These are phyloP conservation scores for Dynastes tityus DNA, from an alignment of 2,888 invertebrate genomes.

Conservation along the genomic window DNA sequence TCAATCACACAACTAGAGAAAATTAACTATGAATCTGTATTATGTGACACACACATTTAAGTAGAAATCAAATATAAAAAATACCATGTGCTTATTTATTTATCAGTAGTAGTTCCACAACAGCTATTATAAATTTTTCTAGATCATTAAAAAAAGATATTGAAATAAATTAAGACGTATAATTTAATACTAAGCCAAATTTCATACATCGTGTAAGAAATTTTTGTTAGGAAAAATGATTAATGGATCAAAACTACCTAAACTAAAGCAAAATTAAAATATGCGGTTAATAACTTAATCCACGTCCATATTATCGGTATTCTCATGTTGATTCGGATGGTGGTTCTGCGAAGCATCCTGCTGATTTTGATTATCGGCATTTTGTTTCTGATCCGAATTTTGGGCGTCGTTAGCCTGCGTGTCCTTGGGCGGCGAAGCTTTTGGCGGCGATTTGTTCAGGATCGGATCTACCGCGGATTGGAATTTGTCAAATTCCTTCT, in stretches of 20 bases:
- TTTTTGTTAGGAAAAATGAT: conserved; percentile 48
- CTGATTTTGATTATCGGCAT: conserved; percentile 60
- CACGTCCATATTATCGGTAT: conserved; percentile 53
- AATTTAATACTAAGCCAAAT: conserved; percentile 48
- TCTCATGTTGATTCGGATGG: conserved; percentile 53
- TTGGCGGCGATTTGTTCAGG: conserved; percentile 93
- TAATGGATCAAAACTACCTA: conserved; percentile 49
- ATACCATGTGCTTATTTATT: conserved; percentile 31
- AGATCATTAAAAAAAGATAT: conserved; percentile 23
- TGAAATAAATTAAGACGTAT: conserved; percentile 46
- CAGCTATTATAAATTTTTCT: conserved; percentile 28
- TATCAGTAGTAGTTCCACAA: conserved; percentile 27
- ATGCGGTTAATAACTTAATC: conserved; percentile 46
- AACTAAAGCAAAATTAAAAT: conserved; percentile 51
- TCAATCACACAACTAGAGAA: conserved; percentile 43
- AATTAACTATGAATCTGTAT: conserved; percentile 39
- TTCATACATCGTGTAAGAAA: conserved; percentile 39
- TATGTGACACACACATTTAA: conserved; percentile 44
- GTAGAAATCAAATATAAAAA: conserved; percentile 45
- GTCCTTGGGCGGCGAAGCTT: conserved; percentile 77
- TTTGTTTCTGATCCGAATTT: conserved; percentile 58
- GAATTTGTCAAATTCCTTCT: conserved; percentile 83
- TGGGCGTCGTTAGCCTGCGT: conserved; percentile 64
- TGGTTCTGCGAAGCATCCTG: conserved; percentile 53
- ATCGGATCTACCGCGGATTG: conserved; percentile 80